A percentile compares a stretch with the other conserved stretches of the same genome.
Evolutionary conservation across 2,888 invertebrate genomes (phyloP).

Genomic region (Andrena hattorfiana): DNA sequence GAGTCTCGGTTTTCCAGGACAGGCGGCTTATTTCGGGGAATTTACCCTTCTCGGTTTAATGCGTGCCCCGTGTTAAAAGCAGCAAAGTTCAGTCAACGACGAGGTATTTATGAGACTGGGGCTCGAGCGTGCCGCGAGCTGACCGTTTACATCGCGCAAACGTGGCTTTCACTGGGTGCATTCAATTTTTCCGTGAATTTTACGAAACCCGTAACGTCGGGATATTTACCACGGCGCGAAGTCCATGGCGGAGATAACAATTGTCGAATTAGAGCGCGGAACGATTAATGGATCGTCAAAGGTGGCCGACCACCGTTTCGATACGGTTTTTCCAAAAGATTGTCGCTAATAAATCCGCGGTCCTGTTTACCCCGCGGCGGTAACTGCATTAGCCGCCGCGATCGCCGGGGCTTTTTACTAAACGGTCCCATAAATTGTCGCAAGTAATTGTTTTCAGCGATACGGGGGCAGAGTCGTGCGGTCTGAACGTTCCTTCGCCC

Average conservation of each 20-base stretch:
- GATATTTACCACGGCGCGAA: background rate
- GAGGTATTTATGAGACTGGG: constrained; percentile 18
- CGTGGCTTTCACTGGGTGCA: background rate
- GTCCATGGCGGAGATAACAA: no score
- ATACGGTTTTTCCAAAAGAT: background rate
- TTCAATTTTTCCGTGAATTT: constrained; percentile 10
- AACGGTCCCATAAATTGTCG: constrained; percentile 52
- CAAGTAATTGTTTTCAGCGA: constrained; percentile 58
- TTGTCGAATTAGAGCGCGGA: no score
- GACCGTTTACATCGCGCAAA: constrained; percentile 1
- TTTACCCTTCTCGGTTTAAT: constrained; percentile 21
- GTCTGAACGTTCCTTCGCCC: constrained; percentile 37
- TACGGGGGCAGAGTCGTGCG: constrained; percentile 43
- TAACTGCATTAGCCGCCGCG: constrained; percentile 55
- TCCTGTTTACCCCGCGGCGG: constrained; percentile 15
- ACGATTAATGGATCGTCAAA: background rate
- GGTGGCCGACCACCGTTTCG: background rate
- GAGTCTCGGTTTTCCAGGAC: constrained; percentile 4
- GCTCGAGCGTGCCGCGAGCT: constrained; percentile 5
- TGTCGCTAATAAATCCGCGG: constrained; percentile 44
- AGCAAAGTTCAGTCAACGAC: constrained; percentile 20
- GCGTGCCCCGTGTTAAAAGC: constrained; percentile 16
- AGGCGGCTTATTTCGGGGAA: constrained; percentile 12
- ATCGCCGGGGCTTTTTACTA: constrained; percentile 52
- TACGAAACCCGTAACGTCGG: background rate